These are phyloP conservation scores for Listronotus bonariensis DNA, from an alignment of 1,140 invertebrate species.

Conservation along the genomic window DNA sequence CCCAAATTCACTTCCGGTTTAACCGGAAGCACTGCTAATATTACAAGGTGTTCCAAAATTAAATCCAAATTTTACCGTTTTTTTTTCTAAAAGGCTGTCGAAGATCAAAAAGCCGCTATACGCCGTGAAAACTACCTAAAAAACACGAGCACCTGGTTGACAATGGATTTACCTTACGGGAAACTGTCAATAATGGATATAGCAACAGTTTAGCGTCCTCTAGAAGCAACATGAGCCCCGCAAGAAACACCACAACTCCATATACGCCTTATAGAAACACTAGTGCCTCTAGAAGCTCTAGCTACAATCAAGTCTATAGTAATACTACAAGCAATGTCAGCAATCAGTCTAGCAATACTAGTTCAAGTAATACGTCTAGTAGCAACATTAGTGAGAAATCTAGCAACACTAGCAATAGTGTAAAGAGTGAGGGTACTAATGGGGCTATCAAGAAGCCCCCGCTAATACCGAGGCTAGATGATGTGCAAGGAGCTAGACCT, in stretches of 20 bases:
- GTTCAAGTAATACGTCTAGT: not conserved
- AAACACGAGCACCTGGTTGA: slow-evolving; percentile 42
- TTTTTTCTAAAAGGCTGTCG: slow-evolving; percentile 19
- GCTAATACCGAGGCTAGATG: slow-evolving; percentile 24
- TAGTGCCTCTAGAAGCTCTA: too few species aligned
- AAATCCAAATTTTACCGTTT: too few species aligned
- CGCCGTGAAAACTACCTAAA: slow-evolving; percentile 42
- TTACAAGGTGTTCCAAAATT: too few species aligned
- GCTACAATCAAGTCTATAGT: too few species aligned
- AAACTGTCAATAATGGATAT: slow-evolving; percentile 25
- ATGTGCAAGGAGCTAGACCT: slow-evolving; percentile 11
- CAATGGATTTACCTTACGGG: slow-evolving; percentile 38
- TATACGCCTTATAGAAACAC: too few species aligned
- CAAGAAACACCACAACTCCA: too few species aligned
- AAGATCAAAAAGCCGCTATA: slow-evolving; percentile 41
- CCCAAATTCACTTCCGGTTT: too few species aligned
- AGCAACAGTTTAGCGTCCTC: slow-evolving; percentile 2
- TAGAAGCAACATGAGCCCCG: not conserved
- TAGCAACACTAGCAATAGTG: not conserved
- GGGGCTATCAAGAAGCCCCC: slow-evolving; percentile 27
- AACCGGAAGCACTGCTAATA: too few species aligned
- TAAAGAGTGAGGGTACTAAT: not conserved
- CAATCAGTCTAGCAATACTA: not conserved
- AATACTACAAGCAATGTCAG: not conserved
- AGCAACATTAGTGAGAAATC: not conserved